phyloP scores from a whole-genome alignment of 2,797 vertebrate genomes.

The Danio albolineatus region DNA sequence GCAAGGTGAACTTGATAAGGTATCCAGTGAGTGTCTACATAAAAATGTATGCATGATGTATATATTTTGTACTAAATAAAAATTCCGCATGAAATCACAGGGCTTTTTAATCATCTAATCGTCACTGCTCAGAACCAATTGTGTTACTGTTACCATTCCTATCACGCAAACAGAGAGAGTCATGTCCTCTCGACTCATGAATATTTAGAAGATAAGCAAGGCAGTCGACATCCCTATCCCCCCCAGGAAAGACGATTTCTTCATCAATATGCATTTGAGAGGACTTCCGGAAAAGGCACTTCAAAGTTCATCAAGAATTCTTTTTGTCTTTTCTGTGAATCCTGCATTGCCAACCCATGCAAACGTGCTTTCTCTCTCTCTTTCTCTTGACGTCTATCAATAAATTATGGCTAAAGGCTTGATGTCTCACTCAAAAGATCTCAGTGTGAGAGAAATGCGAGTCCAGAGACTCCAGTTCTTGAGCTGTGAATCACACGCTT shows the following conservation, averaged over 20 bases:
- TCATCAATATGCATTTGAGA: conserved; percentile 98
- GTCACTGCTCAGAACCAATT: conserved; percentile 83
- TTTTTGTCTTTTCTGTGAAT: conserved; percentile 91
- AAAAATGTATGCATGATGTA: too few relatives aligned
- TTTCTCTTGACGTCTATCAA: conserved; percentile 87
- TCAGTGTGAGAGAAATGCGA: conserved; percentile 57
- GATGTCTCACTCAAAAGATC: conserved; percentile 90
- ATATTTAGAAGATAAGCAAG: conserved; percentile 95
- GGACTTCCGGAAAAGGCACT: conserved; percentile 94
- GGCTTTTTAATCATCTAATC: conserved; percentile 81
- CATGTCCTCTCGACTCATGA: conserved; percentile 85
- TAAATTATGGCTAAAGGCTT: conserved; percentile 87
- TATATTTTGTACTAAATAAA: background rate
- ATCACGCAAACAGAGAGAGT: conserved; percentile 85
- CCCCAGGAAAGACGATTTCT: conserved; percentile 93
- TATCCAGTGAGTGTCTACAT: too few relatives aligned
- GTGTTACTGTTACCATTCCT: conserved; percentile 87
- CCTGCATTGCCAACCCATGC: conserved; percentile 72
- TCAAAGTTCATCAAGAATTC: conserved; percentile 98
- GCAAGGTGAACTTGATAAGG: too few relatives aligned
- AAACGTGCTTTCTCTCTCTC: conserved; percentile 38
- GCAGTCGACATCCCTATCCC: conserved; percentile 88
- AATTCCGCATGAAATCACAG: conserved; percentile 60
- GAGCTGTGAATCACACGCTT: conserved; percentile 34
- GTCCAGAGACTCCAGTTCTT: conserved; percentile 18